Percentiles rank a stretch among this genome's conserved stretches.
Evolutionary conservation across 1,140 invertebrate genomes (phyloP).

Genomic region (Cepaea nemoralis): DNA sequence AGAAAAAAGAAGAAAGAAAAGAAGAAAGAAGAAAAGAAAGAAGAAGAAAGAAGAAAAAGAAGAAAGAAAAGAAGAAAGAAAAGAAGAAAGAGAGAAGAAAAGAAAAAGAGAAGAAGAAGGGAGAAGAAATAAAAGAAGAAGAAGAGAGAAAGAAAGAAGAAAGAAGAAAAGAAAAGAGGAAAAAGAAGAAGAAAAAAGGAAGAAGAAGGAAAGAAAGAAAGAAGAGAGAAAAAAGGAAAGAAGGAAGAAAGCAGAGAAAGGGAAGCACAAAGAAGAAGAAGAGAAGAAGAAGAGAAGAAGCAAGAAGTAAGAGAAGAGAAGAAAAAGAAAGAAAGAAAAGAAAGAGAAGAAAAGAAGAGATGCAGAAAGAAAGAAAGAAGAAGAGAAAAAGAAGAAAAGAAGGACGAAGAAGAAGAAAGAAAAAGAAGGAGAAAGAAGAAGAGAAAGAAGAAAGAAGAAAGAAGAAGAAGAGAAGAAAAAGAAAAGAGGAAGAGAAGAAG

Average conservation of each 20-base stretch:
- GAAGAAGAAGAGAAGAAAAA: neutral
- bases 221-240: constrained; percentile 8
- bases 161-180: neutral
- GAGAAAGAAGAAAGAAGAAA: neutral
- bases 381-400: too few relatives aligned
- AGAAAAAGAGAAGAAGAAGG: neutral
- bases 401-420: too few relatives aligned
- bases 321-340: constrained; percentile 19
- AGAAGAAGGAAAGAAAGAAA: constrained; percentile 5
- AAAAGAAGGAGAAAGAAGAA: constrained; percentile 13
- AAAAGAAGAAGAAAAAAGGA: neutral
- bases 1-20: neutral
- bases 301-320: constrained; percentile 16
- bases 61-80: neutral
- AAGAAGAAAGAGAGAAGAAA: neutral
- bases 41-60: neutral
- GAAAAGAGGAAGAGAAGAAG: neutral
- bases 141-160: neutral
- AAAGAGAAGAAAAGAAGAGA: constrained; percentile 25
- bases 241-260: neutral
- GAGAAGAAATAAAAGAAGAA: neutral
- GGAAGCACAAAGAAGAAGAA: neutral
- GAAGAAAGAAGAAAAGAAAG: neutral
- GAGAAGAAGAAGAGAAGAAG: constrained; percentile 3
- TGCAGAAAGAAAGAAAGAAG: too few relatives aligned